Evolutionary conservation across 1,140 invertebrate genomes (phyloP).

Genomic region (Pectinophora gossypiella): DNA sequence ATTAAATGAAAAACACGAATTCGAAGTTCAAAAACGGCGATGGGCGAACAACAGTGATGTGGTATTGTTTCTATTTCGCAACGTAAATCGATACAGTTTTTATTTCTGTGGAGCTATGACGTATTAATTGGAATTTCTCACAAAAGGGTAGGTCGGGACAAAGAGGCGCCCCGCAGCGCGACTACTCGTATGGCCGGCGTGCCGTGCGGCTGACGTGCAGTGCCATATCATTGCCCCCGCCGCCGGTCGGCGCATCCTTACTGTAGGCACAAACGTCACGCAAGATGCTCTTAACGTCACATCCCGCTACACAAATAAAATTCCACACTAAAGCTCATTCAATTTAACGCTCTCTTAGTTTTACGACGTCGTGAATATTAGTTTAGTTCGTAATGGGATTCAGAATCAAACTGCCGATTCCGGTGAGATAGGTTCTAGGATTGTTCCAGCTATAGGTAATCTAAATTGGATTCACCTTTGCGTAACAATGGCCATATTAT

Average conservation of each 20-base stretch:
- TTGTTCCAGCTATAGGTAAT: neutral
- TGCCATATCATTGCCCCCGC: conserved; percentile 10
- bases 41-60: conserved; percentile 18
- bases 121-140: conserved; percentile 46
- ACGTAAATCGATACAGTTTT: conserved; percentile 23
- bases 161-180: conserved; percentile 22
- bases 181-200: conserved; percentile 19
- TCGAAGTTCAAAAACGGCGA: conserved; percentile 3
- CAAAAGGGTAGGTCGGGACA: conserved; percentile 37
- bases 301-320: too few relatives aligned
- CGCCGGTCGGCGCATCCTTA: neutral
- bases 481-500: neutral
- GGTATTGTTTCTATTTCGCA: conserved; percentile 27
- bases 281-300: too few relatives aligned
- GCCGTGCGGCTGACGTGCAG: conserved; percentile 25
- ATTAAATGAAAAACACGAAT: neutral
- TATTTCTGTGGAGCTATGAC: conserved; percentile 21
- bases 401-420: neutral
- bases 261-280: neutral
- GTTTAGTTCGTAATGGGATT: neutral
- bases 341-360: too few relatives aligned
- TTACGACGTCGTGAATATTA: too few relatives aligned
- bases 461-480: neutral
- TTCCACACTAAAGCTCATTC: too few relatives aligned
- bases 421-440: neutral